Base-by-base conservation (phyloP, 1,140 invertebrate genomes). In the Atopsyche davidsoni region DNA sequence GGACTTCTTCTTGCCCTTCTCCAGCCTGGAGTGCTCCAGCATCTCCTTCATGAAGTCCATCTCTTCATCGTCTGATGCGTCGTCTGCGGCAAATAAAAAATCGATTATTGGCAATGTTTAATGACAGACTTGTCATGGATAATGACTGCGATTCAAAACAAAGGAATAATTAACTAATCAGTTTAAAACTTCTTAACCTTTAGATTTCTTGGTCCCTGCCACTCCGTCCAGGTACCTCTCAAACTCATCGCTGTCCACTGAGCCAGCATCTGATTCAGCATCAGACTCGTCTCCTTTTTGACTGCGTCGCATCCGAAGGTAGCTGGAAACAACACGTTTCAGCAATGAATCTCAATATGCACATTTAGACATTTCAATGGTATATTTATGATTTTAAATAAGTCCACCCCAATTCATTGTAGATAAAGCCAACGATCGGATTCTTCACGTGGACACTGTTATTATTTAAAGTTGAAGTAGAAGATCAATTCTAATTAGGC, bases 241-340 rank as follows among this genome's bases (percentile, higher is more conserved):
- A 69, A 96, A 96, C 64, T 96, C 91, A 47, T 91, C 86, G 64
- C 91, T 92, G 53, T 80, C 84, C 2, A 96, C 84, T 60, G 88
- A 92, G 32, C 87, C 86, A 23, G 77, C 70, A 64, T 92, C 88
- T 60, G 83, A 81, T 55, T 80, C 76, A 23, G 77, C 73, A 1
- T 69, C 66, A 1, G 75, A 66, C 13, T 68, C 67, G 9, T 64
- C 53, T 10, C 60, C 57, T 2, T 59, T 63, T 11, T 60, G 52
- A 38, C 63, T 59, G 3, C 71, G 68, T 38, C 69, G 70, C 35
- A 66, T 68, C 51, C 75, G 70, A n/a, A 79, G 66, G 61, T 73
- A 79, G 54, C 75, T 76, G 54, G 9, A 58, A 57, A 58, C n/a
- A n/a, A n/a, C n/a, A n/a, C n/a, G n/a, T n/a, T n/a, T n/a, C n/a